These are phyloP conservation scores for Drosophila sordidula DNA, from an alignment of 2,888 invertebrate genomes.

Conservation along the genomic window DNA sequence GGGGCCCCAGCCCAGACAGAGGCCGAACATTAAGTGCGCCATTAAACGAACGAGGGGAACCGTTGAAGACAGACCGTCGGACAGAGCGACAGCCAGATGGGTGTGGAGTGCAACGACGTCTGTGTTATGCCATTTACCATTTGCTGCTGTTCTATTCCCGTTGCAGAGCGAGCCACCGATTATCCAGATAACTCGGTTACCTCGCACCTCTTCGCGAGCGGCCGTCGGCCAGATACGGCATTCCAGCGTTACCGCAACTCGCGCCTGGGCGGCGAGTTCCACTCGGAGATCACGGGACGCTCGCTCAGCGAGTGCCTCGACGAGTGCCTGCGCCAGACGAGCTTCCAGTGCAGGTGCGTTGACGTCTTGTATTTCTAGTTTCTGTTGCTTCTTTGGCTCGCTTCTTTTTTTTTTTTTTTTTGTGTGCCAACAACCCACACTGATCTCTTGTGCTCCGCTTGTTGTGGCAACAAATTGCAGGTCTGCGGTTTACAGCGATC, in stretches of 20 bases:
- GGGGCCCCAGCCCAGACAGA: conserved; percentile 41
- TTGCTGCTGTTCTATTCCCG: conserved; percentile 63
- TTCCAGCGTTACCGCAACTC: conserved; percentile 93
- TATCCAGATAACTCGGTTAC: conserved; percentile 95
- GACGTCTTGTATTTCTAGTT: conserved; percentile 37
- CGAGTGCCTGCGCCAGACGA: conserved; percentile 94
- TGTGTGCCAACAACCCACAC: conserved; percentile 15
- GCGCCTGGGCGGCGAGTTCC: conserved; percentile 93
- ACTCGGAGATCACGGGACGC: conserved; percentile 94
- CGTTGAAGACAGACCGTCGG: conserved; percentile 12
- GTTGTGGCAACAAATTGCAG: conserved; percentile 84
- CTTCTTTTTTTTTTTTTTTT: conserved; percentile 11
- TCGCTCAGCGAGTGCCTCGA: conserved; percentile 95
- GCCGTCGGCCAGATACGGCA: conserved; percentile 93
- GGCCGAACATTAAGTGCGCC: conserved; percentile 54
- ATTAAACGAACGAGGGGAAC: conserved; percentile 47
- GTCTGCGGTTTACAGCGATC: conserved; percentile 94
- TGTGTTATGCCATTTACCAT: conserved; percentile 36
- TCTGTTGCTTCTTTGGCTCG: conserved; percentile 8
- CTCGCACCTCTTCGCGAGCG: conserved; percentile 93
- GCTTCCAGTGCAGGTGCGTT: conserved; percentile 90
- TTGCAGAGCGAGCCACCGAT: conserved; percentile 93
- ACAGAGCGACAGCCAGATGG: too few relatives aligned
- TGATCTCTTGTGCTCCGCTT: conserved; percentile 9
- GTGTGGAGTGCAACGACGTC: conserved; percentile 45